A percentile compares a stretch with the other conserved stretches of the same genome.
These are phyloP conservation scores for Bombus breviceps DNA, from an alignment of 1,140 invertebrate genomes.

Conservation along the genomic window DNA sequence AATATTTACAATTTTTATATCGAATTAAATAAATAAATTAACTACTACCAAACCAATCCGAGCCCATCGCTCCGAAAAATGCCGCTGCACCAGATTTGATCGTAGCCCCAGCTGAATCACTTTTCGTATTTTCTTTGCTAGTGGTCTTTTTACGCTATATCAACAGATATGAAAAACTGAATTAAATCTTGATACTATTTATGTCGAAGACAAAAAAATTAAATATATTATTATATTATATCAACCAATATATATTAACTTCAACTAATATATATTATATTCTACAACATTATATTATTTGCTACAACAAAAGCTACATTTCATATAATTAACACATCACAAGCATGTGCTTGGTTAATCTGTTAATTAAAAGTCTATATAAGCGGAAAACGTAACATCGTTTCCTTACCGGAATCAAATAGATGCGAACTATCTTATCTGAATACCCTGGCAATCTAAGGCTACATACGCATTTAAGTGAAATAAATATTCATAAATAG, in stretches of 20 bases:
- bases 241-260: neutral
- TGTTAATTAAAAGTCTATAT: constrained; percentile 5
- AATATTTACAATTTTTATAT: constrained; percentile 51
- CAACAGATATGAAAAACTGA: constrained; percentile 36
- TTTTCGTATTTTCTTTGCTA: constrained; percentile 74
- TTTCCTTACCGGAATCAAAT: constrained; percentile 56
- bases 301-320: neutral
- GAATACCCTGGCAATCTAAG: constrained; percentile 54
- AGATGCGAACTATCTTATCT: constrained; percentile 41
- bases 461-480: constrained; percentile 36
- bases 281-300: too few relatives aligned
- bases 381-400: constrained; percentile 32
- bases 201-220: neutral
- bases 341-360: neutral
- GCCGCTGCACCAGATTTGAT: constrained; percentile 88
- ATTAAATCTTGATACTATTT: neutral
- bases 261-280: neutral
- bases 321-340: neutral
- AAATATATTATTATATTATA: neutral
- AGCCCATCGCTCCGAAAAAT: constrained; percentile 90
- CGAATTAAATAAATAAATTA: constrained; percentile 63
- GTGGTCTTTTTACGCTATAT: constrained; percentile 73
- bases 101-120: constrained; percentile 78
- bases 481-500: neutral
- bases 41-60: constrained; percentile 87